phyloP scores from a whole-genome alignment of 2,113 vertebrate species.

The Pelobates fuscus region DNA sequence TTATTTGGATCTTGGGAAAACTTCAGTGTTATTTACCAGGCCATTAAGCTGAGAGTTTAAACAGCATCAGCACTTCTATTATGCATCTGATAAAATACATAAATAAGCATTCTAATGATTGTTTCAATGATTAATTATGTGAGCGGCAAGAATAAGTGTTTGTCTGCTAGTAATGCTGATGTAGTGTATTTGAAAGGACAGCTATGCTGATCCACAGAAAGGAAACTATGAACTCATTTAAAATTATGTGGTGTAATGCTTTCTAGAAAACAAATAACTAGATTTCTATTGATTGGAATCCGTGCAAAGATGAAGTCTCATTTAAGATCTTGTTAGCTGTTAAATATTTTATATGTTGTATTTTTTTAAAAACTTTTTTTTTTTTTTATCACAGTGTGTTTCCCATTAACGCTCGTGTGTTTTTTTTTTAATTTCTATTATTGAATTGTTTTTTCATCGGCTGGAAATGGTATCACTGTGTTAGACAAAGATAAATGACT shows the following conservation, averaged over 20 bases:
- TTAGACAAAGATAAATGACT: too few species aligned
- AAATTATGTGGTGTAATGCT: neutral
- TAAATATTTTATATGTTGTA: neutral
- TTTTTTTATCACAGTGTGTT: too few species aligned
- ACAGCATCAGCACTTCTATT: slow-evolving; percentile 29
- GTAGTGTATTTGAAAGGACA: neutral
- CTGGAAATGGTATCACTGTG: too few species aligned
- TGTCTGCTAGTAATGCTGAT: neutral
- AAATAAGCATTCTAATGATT: slow-evolving; percentile 30
- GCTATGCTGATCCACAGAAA: neutral
- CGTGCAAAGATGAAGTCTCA: neutral
- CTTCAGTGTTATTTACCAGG: slow-evolving; percentile 16
- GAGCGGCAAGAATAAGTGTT: neutral
- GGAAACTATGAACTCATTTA: neutral
- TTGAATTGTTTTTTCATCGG: too few species aligned
- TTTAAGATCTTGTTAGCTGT: neutral
- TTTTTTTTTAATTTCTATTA: too few species aligned
- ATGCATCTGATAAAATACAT: slow-evolving; percentile 22
- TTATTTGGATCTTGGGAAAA: slow-evolving; percentile 22
- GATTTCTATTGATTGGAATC: neutral
- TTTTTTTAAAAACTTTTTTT: too few species aligned
- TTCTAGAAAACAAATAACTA: slow-evolving; percentile 7
- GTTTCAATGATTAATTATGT: slow-evolving; percentile 18
- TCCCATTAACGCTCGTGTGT: too few species aligned
- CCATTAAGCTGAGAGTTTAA: slow-evolving; percentile 21